Conservation (phyloP, 2,113 vertebrate genomes). For the Anarhynchus alexandrinus region DNA sequence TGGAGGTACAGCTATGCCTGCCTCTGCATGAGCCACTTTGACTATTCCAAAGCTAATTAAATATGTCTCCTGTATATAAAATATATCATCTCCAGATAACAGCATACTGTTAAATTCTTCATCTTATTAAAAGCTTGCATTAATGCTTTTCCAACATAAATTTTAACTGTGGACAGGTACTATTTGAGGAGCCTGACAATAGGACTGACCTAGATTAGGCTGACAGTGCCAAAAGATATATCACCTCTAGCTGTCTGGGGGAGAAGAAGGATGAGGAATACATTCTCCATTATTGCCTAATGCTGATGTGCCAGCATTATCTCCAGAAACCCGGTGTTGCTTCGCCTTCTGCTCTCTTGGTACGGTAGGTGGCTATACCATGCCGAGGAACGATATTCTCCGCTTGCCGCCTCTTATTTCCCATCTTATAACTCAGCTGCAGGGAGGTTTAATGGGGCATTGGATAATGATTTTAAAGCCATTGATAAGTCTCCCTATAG, state of each 20-base stretch:
- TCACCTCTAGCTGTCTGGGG: constrained; percentile 71
- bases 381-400: background rate
- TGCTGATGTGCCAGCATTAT: constrained; percentile 65
- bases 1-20: constrained; percentile 43
- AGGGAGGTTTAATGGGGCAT: background rate
- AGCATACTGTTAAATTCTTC: constrained; percentile 81
- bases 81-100: constrained; percentile 83
- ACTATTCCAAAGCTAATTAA: constrained; percentile 82
- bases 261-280: constrained; percentile 74
- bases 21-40: constrained; percentile 71
- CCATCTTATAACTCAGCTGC: background rate
- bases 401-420: background rate
- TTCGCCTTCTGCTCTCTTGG: background rate
- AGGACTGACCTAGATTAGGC: constrained; percentile 78
- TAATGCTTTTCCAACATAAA: constrained; percentile 83
- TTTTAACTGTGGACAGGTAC: constrained; percentile 78
- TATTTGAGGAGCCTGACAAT: constrained; percentile 78
- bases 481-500: background rate
- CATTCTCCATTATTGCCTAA: constrained; percentile 73
- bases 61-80: constrained; percentile 80
- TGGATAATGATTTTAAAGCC: background rate
- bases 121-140: constrained; percentile 84
- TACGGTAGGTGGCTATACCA: background rate
- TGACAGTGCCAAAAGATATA: constrained; percentile 78
- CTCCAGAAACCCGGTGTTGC: constrained; percentile 43